phyloP scores from a whole-genome alignment of 2,797 vertebrate genomes.

The Premnoplex brunnescens region DNA sequence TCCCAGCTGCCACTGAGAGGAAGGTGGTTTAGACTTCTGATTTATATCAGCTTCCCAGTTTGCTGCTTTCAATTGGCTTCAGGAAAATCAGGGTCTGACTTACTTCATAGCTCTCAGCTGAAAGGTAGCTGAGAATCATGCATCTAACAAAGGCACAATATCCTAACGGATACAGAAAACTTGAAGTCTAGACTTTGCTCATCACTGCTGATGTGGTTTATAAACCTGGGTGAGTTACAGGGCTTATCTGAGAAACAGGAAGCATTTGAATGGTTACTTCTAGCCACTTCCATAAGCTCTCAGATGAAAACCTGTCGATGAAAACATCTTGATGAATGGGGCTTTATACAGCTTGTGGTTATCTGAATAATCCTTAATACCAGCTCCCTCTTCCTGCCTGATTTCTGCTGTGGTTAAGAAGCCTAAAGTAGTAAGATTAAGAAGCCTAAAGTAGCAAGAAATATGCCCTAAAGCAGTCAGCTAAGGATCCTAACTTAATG shows the following conservation, averaged over 20 bases:
- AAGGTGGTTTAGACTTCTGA: neutral
- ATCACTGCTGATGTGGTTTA: neutral
- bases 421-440: slow-evolving; percentile 53
- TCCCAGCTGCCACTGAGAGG: neutral
- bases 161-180: neutral
- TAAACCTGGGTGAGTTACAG: neutral
- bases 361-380: slow-evolving; percentile 59
- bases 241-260: neutral
- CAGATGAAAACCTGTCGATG: slow-evolving; percentile 17
- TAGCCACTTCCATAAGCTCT: slow-evolving; percentile 10
- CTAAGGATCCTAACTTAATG: slow-evolving; percentile 35
- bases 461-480: slow-evolving; percentile 37
- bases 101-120: neutral
- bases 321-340: slow-evolving; percentile 8
- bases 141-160: neutral
- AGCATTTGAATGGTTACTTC: neutral
- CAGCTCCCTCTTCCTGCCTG: slow-evolving; percentile 36
- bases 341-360: slow-evolving; percentile 33
- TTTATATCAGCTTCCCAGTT: neutral
- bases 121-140: fast-evolving
- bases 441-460: slow-evolving; percentile 43
- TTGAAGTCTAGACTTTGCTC: neutral
- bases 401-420: slow-evolving; percentile 56
- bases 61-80: neutral
- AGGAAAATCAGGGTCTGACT: neutral